A percentile compares a stretch with the other conserved stretches of the same genome.
Evolutionary conservation across 2,113 vertebrate species (phyloP).

Genomic region (Macquaria ambigua): DNA sequence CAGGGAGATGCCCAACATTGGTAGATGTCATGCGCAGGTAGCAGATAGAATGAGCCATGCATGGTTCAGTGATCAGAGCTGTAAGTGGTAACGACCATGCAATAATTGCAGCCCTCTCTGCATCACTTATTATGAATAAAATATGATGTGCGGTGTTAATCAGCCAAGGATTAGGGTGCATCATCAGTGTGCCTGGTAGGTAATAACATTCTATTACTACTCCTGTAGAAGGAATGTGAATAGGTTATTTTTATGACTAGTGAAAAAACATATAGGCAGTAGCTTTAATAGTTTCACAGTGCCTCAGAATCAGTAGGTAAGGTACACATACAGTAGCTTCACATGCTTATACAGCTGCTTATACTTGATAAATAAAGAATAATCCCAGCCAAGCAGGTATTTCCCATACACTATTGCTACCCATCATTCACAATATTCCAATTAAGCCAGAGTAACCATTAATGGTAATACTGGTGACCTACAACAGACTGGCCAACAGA

Average conservation of each 20-base stretch:
- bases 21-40: slow-evolving; percentile 46
- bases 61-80: slow-evolving; percentile 62
- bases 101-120: slow-evolving; percentile 77
- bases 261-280: background rate
- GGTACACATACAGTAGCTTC: slow-evolving; percentile 3
- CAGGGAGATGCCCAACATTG: slow-evolving; percentile 31
- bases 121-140: slow-evolving; percentile 82
- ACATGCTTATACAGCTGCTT: background rate
- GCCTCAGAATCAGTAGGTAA: slow-evolving; percentile 6
- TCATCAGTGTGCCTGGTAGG: slow-evolving; percentile 68
- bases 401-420: slow-evolving; percentile 15
- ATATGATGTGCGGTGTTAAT: slow-evolving; percentile 79
- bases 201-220: slow-evolving; percentile 71
- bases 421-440: slow-evolving; percentile 6
- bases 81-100: slow-evolving; percentile 64
- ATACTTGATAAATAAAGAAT: slow-evolving; percentile 52
- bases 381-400: slow-evolving; percentile 33
- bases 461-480: slow-evolving; percentile 16
- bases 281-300: slow-evolving; percentile 17
- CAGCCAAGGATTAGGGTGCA: slow-evolving; percentile 61
- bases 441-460: slow-evolving; percentile 19
- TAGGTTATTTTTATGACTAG: slow-evolving; percentile 51
- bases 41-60: slow-evolving; percentile 46
- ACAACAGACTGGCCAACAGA: background rate
- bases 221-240: slow-evolving; percentile 60